These are phyloP conservation scores for Isurus oxyrinchus DNA, from an alignment of 2,113 vertebrate species.

Conservation along the genomic window DNA sequence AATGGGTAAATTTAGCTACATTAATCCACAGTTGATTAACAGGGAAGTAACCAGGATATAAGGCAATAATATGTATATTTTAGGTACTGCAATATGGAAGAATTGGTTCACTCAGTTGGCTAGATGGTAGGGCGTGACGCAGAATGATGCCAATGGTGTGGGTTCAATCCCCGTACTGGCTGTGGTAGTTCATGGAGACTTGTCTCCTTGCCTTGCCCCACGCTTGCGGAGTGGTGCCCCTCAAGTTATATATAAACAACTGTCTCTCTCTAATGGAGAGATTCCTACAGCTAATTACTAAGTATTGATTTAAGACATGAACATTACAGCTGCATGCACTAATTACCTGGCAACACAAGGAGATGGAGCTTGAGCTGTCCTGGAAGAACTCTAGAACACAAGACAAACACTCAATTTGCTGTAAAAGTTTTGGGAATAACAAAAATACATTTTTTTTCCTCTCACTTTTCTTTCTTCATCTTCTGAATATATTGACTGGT, in stretches of 20 bases:
- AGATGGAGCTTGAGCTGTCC: conserved; percentile 60
- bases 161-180: neutral
- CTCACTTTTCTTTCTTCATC: neutral
- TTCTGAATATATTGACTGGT: neutral
- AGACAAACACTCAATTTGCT: conserved; percentile 41
- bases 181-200: neutral
- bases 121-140: neutral
- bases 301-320: neutral
- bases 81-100: neutral
- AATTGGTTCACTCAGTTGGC: neutral
- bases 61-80: neutral
- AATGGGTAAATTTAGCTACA: neutral
- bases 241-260: neutral
- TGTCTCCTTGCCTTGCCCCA: too few relatives aligned
- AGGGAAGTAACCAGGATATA: neutral
- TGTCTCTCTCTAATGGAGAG: neutral
- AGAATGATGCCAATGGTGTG: neutral
- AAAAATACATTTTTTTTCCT: neutral
- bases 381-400: conserved; percentile 63
- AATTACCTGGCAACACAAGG: conserved; percentile 67
- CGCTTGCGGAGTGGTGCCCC: too few relatives aligned
- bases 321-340: neutral
- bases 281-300: neutral
- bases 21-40: neutral
- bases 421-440: neutral